Evolutionary conservation across 2,888 invertebrate genomes (phyloP), one percentile per base, ranked within the genome.

Genomic region (Electrophaes corylata): DNA sequence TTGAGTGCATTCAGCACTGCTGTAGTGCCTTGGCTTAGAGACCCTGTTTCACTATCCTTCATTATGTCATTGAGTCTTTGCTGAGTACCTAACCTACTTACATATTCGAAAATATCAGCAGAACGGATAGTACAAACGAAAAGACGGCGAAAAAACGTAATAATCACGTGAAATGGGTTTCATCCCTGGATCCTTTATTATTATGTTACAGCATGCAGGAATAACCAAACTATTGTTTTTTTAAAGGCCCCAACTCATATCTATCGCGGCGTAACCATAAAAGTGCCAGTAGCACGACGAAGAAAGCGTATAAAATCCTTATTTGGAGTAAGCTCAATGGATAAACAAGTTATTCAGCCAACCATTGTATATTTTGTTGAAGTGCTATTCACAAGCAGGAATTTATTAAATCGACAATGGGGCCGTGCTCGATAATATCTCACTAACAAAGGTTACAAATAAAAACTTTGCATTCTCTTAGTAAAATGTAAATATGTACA

Each of bases 331-430:
- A 31, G 10, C 26, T 29, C 29, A 40, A 29, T 14, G 37, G 20
- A 47, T 37, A 40, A 31, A 29, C 41, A 35, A 35, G 20, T 35
- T 19, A 8, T 33, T 20, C 20, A 46, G 14, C 19, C n/a, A 46
- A n/a, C 35, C 33, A 46, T 46, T 46, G 46, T 46, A 20, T 35
- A n/a, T 46, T 12, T 20, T 46, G 20, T n/a, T 46, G 3, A 20
- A 29, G 26, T 29, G 10, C 26, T 23, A 37, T 37, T 37, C 35
- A 26, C 6, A 19, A 33, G 12, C 46, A 20, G 35, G 12, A 47
- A 31, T 37, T 20, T 37, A 37, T 47, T 47, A 14, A 45, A 45
- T 45, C 31, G 14, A 14, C 26, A 45, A n/a, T 45, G n/a, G 45
- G 8, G 12, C 31, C 12, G 14, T 33, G 11, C 19, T 20, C 6